A percentile compares a stretch with the other conserved stretches of the same genome.
phyloP scores from a whole-genome alignment of 37 sponge, comb jelly and placozoan genomes.

The Aplysina aerophoba region DNA sequence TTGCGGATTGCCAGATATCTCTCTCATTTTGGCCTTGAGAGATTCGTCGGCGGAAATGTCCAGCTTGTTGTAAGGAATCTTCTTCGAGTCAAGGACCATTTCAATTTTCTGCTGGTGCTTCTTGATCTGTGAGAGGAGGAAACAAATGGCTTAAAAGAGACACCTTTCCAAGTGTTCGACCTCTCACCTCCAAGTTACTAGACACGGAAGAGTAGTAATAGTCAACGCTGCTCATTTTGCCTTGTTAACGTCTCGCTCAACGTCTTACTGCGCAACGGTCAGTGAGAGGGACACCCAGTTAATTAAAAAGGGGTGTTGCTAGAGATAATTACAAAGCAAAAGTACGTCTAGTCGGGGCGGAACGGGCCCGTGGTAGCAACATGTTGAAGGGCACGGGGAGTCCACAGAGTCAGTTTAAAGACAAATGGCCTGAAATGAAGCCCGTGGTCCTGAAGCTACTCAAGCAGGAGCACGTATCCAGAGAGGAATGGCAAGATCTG shows the following conservation, averaged over 20 bases:
- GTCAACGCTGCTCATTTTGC: background rate
- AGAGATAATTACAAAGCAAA: no score
- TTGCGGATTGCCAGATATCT: slow-evolving; percentile 57
- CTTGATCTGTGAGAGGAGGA: slow-evolving; percentile 56
- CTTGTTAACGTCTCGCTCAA: no score
- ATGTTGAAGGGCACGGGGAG: slow-evolving; percentile 67
- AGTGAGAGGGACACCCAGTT: no score
- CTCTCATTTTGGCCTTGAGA: slow-evolving; percentile 79
- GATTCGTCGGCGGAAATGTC: slow-evolving; percentile 81
- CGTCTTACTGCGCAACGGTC: no score
- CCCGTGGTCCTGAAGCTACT: slow-evolving; percentile 75
- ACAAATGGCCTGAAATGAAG: slow-evolving; percentile 78
- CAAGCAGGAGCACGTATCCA: slow-evolving; percentile 77
- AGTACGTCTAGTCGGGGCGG: no score
- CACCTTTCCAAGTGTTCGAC: background rate
- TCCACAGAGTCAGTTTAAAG: slow-evolving; percentile 57
- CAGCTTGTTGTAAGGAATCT: slow-evolving; percentile 57
- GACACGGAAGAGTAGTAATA: slow-evolving; percentile 74
- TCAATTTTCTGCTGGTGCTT: slow-evolving; percentile 89
- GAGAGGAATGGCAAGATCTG: slow-evolving; percentile 85
- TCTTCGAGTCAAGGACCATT: slow-evolving; percentile 78
- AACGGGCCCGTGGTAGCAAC: no score
- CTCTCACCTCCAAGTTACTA: slow-evolving; percentile 73
- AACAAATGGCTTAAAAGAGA: background rate
- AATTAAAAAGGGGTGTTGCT: no score